A percentile compares a stretch with the other conserved stretches of the same genome.
Conservation (phyloP, 1,140 invertebrate genomes). For the Apis florea region DNA sequence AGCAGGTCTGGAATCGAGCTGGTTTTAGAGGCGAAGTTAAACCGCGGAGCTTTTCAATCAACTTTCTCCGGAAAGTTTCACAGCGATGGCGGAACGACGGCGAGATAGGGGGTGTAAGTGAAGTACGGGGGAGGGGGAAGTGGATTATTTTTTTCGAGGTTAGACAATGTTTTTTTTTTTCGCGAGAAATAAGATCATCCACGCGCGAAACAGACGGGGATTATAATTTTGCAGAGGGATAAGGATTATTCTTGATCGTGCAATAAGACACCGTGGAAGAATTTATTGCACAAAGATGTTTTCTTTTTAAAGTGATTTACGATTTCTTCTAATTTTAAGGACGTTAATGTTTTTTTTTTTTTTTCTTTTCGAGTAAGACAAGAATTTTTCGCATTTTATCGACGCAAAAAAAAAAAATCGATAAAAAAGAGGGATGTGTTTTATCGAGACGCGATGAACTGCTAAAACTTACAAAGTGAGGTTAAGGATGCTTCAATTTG, state of each 20-base stretch:
- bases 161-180: not conserved
- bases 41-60: slow-evolving; percentile 39
- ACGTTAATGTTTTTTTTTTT: not conserved
- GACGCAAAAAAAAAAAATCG: too few relatives aligned
- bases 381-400: too few relatives aligned
- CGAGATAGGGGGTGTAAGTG: not conserved
- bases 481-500: too few relatives aligned
- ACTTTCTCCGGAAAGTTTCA: slow-evolving; percentile 37
- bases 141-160: slow-evolving; percentile 8
- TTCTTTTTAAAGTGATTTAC: too few relatives aligned
- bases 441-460: too few relatives aligned
- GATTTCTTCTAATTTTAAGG: not conserved
- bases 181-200: not conserved
- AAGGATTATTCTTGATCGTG: not conserved
- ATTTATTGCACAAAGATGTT: not conserved
- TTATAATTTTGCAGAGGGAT: not conserved
- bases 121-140: not conserved
- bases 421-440: too few relatives aligned
- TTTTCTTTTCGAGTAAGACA: not conserved
- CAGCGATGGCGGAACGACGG: not conserved
- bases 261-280: too few relatives aligned
- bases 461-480: too few relatives aligned
- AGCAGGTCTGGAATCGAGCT: not conserved
- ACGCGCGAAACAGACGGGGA: rapidly evolving
- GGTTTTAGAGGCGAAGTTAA: slow-evolving; percentile 38